Percentiles rank a stretch among this genome's conserved stretches.
Evolutionary conservation across 2,113 vertebrate species (phyloP).

Genomic region (Montifringilla adamsi): DNA sequence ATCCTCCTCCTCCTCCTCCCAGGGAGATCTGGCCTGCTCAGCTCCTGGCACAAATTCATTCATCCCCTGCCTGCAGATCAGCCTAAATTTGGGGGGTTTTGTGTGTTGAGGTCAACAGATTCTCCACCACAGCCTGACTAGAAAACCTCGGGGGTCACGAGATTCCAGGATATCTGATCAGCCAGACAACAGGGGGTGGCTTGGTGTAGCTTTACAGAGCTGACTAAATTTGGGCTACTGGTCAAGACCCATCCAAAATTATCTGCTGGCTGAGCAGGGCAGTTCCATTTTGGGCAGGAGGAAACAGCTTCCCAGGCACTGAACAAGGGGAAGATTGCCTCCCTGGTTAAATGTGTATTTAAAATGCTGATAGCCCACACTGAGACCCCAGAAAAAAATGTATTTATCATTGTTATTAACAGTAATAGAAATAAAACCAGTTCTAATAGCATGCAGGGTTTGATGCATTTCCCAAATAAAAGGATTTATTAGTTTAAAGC

Average conservation of each 20-base stretch:
- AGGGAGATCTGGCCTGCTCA: not conserved
- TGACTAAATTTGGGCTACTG: not conserved
- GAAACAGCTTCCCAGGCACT: not conserved
- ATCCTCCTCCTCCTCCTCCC: not conserved
- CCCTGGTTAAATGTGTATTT: not conserved
- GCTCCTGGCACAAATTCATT: not conserved
- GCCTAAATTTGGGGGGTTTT: not conserved
- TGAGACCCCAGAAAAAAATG: not conserved
- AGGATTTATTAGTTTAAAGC: constrained; percentile 54
- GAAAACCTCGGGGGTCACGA: not conserved
- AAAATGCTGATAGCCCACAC: constrained; percentile 5
- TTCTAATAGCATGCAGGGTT: constrained; percentile 25
- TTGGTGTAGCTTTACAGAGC: not conserved
- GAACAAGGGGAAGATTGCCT: not conserved
- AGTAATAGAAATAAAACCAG: constrained; percentile 45
- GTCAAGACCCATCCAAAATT: not conserved
- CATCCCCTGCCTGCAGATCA: not conserved
- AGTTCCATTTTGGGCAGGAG: not conserved
- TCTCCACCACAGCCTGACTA: not conserved
- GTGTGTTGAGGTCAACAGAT: not conserved
- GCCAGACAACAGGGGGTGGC: not conserved
- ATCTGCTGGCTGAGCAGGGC: not conserved
- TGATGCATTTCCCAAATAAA: constrained; percentile 40
- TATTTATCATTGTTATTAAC: constrained; percentile 54
- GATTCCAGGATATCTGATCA: not conserved